Evolutionary conservation across 2,888 invertebrate species (phyloP), one percentile per base, ranked within the genome.

Genomic region (Leistus spinibarbis): DNA sequence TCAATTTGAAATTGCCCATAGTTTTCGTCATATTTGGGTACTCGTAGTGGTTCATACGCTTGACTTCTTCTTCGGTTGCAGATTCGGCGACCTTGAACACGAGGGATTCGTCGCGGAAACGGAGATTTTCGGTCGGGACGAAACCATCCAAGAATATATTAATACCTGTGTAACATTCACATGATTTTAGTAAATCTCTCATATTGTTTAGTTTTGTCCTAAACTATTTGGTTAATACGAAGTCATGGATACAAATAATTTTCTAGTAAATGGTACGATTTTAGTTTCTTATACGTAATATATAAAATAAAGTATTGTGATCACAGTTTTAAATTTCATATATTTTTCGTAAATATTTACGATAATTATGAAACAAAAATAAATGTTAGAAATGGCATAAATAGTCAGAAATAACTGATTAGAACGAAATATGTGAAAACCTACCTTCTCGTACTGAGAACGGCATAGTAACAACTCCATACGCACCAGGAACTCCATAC

Each of bases 391-490:
- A 23, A 16, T 20, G 57, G 53, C 16, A 73, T 65, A 65, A 1
- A 72, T 60, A n/a, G n/a, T n/a, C n/a, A n/a, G n/a, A n/a, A n/a
- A n/a, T n/a, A n/a, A n/a, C n/a, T n/a, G n/a, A n/a, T n/a, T n/a
- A n/a, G n/a, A n/a, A n/a, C n/a, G n/a, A n/a, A n/a, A n/a, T n/a
- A n/a, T n/a, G n/a, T 63, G 54, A 69, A 9, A 72, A 75, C 78
- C 76, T 85, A 90, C 98, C 99, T 95, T 99, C 99, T 81, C 99
- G 90, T 5, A 99, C 99, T 22, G 98, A 98, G 89, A 98, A 99
- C 69, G 99, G 99, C 96, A 99, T 97, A 85, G 99, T 99, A 77
- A 99, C 99, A 72, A 99, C 99, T 80, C 99, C 99, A 85, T 99
- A 99, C 81, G 97, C 98, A 81, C 98, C 98, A 77, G 99, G 99